Evolutionary conservation across 2,888 invertebrate genomes (phyloP), one percentile per base, ranked within the genome.

Genomic region (Mallateleia sp.): DNA sequence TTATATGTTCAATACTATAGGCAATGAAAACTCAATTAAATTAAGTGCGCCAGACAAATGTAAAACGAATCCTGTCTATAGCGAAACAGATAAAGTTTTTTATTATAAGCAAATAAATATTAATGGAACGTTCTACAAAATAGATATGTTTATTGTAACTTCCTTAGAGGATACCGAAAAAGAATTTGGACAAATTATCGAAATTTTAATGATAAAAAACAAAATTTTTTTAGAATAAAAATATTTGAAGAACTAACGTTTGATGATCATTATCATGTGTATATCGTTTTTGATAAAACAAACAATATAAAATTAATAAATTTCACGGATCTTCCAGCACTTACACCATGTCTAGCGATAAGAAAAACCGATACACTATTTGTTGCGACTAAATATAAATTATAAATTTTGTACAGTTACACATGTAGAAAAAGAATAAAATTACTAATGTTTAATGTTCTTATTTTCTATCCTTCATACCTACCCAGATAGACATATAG

Each of bases 211-310:
- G 20, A 34, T 60, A 7, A 14, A 60, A 34, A 18, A 60, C 2
- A n/a, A 60, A 32, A 60, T 60, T 7, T 32, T 20, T 60, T 60
- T 15, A n/a, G 20, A 18, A 9, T 60, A n/a, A 32, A 60, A 34
- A 32, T 60, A 6, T 60, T 60, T 32, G 72, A 81, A 34, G 78
- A 84, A 85, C 72, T 81, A 28, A 72, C 66, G n/a, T 85, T 88
- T 62, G 78, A 85, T 64, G 50, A 78, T 9, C 74, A 88, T 64
- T 74, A 34, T 45, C 72, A 79, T 38, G 85, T 79, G 47, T 88
- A 85, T 54, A 67, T 72, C 45, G 78, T 54, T 32, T 32, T n/a
- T n/a, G n/a, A n/a, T n/a, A n/a, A n/a, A n/a, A n/a, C n/a, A n/a
- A n/a, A n/a, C n/a, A n/a, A n/a, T n/a, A n/a, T n/a, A n/a, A n/a